Evolutionary conservation across 2,113 vertebrate species (phyloP).

Genomic region (Heterochromis multidens): DNA sequence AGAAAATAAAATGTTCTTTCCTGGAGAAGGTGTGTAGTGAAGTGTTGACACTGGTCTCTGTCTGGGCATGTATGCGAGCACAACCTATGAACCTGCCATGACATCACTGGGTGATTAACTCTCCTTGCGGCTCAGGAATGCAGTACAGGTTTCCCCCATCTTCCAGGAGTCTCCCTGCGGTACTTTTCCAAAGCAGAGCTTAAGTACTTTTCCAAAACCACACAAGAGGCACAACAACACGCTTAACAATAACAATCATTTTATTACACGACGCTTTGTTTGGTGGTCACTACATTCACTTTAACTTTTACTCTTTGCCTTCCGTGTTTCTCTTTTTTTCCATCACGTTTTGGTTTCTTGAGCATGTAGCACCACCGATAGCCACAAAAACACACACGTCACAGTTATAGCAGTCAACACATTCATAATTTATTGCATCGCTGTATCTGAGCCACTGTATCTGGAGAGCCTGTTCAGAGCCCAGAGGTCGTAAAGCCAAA

Average conservation of each 20-base stretch:
- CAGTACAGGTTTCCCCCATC: conserved; percentile 43
- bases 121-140: conserved; percentile 65
- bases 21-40: conserved; percentile 34
- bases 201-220: conserved; percentile 21
- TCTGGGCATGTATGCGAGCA: conserved; percentile 39
- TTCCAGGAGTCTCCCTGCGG: background rate
- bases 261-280: background rate
- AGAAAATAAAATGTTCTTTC: conserved; percentile 7
- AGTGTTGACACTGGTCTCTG: conserved; percentile 42
- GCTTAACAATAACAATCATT: background rate
- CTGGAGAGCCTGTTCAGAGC: conserved; percentile 9
- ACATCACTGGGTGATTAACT: conserved; percentile 50
- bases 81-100: conserved; percentile 54
- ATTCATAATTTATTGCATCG: conserved; percentile 44
- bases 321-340: background rate
- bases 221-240: background rate
- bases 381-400: conserved; percentile 8
- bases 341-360: background rate
- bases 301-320: background rate
- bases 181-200: conserved; percentile 55
- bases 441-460: conserved; percentile 3
- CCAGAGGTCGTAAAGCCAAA: conserved; percentile 17
- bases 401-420: conserved; percentile 45
- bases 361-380: background rate
- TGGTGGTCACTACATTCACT: background rate